These are phyloP conservation scores for Mungos mungo DNA, from an alignment of 2,113 vertebrate genomes.

Conservation along the genomic window DNA sequence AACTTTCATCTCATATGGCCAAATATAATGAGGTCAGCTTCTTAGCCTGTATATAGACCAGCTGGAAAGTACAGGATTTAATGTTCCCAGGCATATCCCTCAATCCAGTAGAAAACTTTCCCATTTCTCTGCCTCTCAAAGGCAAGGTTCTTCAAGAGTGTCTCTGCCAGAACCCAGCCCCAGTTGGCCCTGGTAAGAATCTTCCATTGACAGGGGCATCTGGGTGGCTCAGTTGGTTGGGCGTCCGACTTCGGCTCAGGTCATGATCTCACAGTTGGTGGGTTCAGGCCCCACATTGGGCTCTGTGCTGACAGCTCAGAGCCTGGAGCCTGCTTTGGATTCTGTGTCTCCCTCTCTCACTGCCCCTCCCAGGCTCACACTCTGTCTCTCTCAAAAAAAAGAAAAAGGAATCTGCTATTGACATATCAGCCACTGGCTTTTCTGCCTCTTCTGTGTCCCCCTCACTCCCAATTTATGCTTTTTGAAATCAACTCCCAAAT, in stretches of 20 bases:
- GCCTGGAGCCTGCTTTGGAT: too few species aligned
- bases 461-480: not conserved
- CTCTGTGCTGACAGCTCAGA: too few species aligned
- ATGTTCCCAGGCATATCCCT: not conserved
- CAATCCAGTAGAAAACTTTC: not conserved
- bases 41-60: not conserved
- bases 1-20: not conserved
- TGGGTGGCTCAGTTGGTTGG: too few species aligned
- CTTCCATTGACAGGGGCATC: not conserved
- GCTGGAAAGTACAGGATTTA: not conserved
- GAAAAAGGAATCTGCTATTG: not conserved
- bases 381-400: too few species aligned
- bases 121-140: not conserved
- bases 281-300: too few species aligned
- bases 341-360: too few species aligned
- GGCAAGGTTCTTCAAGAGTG: not conserved
- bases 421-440: not conserved
- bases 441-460: not conserved
- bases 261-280: too few species aligned
- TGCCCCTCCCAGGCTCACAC: too few species aligned
- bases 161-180: not conserved
- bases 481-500: not conserved
- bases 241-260: too few species aligned
- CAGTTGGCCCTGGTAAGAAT: not conserved
- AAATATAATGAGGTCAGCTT: not conserved